phyloP scores from a whole-genome alignment of 2,113 vertebrate genomes.

The Pimephales promelas region DNA sequence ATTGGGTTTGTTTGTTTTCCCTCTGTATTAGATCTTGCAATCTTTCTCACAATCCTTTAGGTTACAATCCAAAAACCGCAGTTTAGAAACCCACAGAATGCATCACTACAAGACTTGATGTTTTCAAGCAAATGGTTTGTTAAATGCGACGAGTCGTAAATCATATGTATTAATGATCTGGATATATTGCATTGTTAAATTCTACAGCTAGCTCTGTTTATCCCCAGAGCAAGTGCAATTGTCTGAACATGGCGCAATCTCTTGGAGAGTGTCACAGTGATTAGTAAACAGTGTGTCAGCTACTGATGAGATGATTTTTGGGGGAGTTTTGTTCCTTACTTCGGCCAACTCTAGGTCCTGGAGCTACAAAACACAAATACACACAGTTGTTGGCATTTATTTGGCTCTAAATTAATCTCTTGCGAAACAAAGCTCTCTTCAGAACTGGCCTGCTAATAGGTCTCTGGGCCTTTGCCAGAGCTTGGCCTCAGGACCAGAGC shows the following conservation, averaged over 20 bases:
- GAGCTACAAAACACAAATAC: conserved; percentile 13
- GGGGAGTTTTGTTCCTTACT: neutral
- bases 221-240: conserved; percentile 50
- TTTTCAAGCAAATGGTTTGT: conserved; percentile 6
- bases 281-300: conserved; percentile 37
- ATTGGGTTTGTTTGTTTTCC: neutral
- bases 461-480: conserved; percentile 35
- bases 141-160: neutral
- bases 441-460: conserved; percentile 38
- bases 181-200: conserved; percentile 30
- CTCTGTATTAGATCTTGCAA: neutral
- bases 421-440: conserved; percentile 15
- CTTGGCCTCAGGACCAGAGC: conserved; percentile 22
- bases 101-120: neutral
- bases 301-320: conserved; percentile 26
- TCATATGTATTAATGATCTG: conserved; percentile 36
- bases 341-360: conserved; percentile 26
- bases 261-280: conserved; percentile 17
- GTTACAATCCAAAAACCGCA: neutral
- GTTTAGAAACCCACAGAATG: neutral
- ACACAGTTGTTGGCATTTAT: conserved; percentile 26
- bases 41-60: conserved; percentile 1
- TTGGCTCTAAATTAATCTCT: conserved; percentile 19
- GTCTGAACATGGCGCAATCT: conserved; percentile 18
- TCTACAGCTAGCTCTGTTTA: conserved; percentile 46